Conservation (phyloP, 2,113 vertebrate genomes). For the Channa argus region DNA sequence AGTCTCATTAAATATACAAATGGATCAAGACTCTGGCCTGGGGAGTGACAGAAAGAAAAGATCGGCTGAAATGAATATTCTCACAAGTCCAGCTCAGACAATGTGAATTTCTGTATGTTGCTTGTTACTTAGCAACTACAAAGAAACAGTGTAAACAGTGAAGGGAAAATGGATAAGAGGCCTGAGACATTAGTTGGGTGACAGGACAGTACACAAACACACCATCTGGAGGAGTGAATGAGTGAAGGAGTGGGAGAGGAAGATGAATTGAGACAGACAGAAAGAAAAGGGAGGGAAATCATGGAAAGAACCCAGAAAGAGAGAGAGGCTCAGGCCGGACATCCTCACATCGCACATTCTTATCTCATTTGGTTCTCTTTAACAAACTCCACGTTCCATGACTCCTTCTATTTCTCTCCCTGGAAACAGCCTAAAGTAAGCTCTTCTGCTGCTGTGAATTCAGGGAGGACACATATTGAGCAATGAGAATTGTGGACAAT, state of each 20-base stretch:
- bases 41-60: conserved; percentile 22
- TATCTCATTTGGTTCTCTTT: conserved; percentile 69
- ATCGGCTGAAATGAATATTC: conserved; percentile 48
- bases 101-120: conserved; percentile 54
- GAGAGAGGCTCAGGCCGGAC: conserved; percentile 43
- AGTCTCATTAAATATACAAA: conserved; percentile 40
- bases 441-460: conserved; percentile 8
- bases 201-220: conserved; percentile 44
- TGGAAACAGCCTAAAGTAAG: conserved; percentile 23
- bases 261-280: conserved; percentile 36
- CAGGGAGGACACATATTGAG: neutral
- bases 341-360: conserved; percentile 60
- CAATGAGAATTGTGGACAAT: neutral
- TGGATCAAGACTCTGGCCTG: conserved; percentile 19
- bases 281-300: conserved; percentile 13
- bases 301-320: neutral
- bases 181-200: conserved; percentile 39
- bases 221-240: conserved; percentile 64
- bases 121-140: conserved; percentile 68
- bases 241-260: conserved; percentile 30
- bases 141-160: conserved; percentile 62
- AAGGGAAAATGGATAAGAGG: conserved; percentile 36
- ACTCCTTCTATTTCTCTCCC: conserved; percentile 34
- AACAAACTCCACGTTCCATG: conserved; percentile 32
- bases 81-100: conserved; percentile 56